These are phyloP conservation scores for Indicator maculatus DNA, from an alignment of 2,113 vertebrate genomes.

Conservation along the genomic window DNA sequence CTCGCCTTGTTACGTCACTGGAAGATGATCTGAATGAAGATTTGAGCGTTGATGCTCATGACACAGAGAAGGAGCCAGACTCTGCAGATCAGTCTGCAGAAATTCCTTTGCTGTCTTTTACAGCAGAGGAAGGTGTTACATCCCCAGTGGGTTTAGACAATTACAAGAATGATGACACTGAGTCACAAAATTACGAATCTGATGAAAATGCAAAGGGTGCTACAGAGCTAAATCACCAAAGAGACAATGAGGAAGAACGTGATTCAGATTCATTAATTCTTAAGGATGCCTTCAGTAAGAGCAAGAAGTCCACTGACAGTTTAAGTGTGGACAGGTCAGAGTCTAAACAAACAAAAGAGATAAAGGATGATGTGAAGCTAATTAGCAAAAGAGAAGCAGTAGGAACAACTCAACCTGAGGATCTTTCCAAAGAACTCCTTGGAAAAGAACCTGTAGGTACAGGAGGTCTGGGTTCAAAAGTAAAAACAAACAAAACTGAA, in stretches of 20 bases:
- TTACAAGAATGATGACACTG: neutral
- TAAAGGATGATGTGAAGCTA: neutral
- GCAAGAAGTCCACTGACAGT: constrained; percentile 6
- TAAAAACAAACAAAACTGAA: neutral
- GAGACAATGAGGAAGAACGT: neutral
- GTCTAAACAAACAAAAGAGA: constrained; percentile 61
- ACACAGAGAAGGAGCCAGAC: constrained; percentile 54
- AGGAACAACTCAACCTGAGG: neutral
- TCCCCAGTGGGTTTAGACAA: neutral
- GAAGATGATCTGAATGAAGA: constrained; percentile 78
- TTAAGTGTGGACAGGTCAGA: constrained; percentile 48
- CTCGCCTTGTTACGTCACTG: constrained; percentile 78
- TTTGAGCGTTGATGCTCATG: constrained; percentile 15
- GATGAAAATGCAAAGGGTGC: neutral
- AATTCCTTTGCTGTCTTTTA: constrained; percentile 75
- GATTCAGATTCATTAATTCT: constrained; percentile 61
- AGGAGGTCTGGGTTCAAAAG: neutral
- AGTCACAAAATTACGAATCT: neutral
- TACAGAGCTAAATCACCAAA: constrained; percentile 55
- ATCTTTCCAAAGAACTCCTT: neutral
- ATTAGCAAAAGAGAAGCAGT: constrained; percentile 12
- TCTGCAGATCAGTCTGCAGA: constrained; percentile 45
- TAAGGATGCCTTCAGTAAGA: constrained; percentile 73
- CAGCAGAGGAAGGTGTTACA: neutral
- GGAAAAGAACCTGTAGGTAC: neutral